phyloP scores from a whole-genome alignment of 2,113 vertebrate genomes.

The Podarcis muralis region DNA sequence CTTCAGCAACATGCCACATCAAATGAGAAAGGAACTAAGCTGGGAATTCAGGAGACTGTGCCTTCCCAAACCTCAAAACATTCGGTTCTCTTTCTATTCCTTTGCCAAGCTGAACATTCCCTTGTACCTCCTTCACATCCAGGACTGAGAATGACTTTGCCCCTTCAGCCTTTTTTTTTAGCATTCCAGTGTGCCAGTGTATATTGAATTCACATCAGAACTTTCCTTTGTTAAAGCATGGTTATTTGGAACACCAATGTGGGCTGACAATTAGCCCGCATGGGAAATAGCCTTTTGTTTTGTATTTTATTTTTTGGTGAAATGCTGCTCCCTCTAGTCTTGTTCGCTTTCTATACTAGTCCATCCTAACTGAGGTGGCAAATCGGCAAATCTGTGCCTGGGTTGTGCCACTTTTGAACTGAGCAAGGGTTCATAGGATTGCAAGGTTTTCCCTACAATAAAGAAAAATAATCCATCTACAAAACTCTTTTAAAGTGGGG shows the following conservation, averaged over 20 bases:
- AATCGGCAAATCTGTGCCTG: background rate
- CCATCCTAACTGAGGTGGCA: background rate
- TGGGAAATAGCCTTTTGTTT: background rate
- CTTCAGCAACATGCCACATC: background rate
- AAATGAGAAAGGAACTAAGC: background rate
- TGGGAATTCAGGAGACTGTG: background rate
- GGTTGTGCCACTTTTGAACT: background rate
- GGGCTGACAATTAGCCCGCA: background rate
- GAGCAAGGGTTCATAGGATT: background rate
- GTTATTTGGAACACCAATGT: background rate
- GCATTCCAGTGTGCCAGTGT: background rate
- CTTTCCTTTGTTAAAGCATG: conserved; percentile 32
- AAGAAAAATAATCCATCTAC: background rate
- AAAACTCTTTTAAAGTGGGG: background rate
- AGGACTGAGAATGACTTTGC: background rate
- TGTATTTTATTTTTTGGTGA: background rate
- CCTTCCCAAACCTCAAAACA: background rate
- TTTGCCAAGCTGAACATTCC: background rate
- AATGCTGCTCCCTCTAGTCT: background rate
- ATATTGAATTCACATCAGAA: rapidly evolving
- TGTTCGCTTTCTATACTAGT: background rate
- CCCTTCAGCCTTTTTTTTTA: background rate
- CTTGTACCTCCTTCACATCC: background rate
- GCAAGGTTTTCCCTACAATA: background rate
- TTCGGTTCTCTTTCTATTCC: background rate